These are phyloP conservation scores for Norana najaformis DNA, from an alignment of 2,888 invertebrate genomes.

Conservation along the genomic window DNA sequence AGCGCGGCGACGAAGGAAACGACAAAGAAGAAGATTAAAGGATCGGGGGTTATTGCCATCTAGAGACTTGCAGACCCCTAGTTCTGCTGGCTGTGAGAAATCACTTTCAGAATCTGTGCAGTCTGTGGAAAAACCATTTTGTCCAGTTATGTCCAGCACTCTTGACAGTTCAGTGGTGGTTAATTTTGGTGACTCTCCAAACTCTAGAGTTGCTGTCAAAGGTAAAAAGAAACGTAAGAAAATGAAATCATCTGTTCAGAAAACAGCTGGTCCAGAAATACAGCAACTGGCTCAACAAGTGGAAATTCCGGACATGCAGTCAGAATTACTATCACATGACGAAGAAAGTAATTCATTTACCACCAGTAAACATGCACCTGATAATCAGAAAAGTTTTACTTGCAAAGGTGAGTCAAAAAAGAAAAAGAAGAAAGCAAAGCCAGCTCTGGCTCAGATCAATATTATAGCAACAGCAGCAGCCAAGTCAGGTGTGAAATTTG, in stretches of 20 bases:
- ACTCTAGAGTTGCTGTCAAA: neutral
- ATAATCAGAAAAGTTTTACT: neutral
- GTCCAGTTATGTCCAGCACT: neutral
- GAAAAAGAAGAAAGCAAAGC: neutral
- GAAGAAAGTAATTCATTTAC: neutral
- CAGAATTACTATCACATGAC: neutral
- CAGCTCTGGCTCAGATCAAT: neutral
- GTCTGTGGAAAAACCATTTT: neutral
- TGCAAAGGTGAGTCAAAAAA: neutral
- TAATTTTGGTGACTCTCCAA: neutral
- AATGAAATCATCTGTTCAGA: neutral
- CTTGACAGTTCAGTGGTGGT: neutral
- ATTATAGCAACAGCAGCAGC: neutral
- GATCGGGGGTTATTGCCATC: neutral
- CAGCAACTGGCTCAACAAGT: neutral
- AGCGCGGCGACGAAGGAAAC: neutral
- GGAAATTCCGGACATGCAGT: neutral
- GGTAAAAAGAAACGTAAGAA: neutral
- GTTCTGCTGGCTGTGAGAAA: neutral
- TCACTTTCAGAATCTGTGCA: neutral
- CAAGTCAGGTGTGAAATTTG: neutral
- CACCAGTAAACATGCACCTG: neutral
- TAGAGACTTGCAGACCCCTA: constrained; percentile 10
- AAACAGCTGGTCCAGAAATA: neutral
- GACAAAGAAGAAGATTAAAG: neutral